phyloP scores from a whole-genome alignment of 2,888 invertebrate species.

The Schizotus pectinicornis region DNA sequence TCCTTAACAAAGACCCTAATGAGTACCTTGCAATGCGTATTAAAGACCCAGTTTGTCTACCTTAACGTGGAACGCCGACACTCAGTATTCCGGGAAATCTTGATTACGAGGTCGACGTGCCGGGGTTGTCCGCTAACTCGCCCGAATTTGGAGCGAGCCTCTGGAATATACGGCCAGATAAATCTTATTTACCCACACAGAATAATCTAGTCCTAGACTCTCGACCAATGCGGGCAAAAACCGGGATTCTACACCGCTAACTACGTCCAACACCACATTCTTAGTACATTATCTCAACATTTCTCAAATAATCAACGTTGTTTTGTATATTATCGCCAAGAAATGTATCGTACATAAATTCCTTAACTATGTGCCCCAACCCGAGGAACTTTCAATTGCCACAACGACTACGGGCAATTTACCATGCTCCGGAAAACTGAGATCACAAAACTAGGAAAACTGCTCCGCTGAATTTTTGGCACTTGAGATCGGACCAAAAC shows the following conservation, averaged over 20 bases:
- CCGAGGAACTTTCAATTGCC: neutral
- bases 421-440: no score
- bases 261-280: conserved; percentile 29
- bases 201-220: conserved; percentile 35
- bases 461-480: conserved; percentile 13
- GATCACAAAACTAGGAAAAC: no score
- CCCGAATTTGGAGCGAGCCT: conserved; percentile 34
- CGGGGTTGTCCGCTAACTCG: conserved; percentile 33
- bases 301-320: conserved; percentile 29
- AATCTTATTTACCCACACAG: conserved; percentile 40
- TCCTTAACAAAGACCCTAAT: conserved; percentile 39
- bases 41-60: conserved; percentile 37
- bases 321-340: conserved; percentile 20
- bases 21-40: conserved; percentile 36
- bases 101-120: conserved; percentile 38
- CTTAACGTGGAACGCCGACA: conserved; percentile 30
- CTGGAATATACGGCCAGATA: conserved; percentile 40
- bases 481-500: conserved; percentile 16
- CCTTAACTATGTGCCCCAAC: neutral
- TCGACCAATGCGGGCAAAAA: conserved; percentile 29
- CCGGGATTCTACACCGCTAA: conserved; percentile 28
- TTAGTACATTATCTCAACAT: conserved; percentile 27
- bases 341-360: conserved; percentile 1
- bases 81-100: conserved; percentile 34
- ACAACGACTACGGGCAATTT: no score